These are phyloP conservation scores for Onthophagus taurus DNA, from an alignment of 1,140 invertebrate genomes.

Conservation along the genomic window DNA sequence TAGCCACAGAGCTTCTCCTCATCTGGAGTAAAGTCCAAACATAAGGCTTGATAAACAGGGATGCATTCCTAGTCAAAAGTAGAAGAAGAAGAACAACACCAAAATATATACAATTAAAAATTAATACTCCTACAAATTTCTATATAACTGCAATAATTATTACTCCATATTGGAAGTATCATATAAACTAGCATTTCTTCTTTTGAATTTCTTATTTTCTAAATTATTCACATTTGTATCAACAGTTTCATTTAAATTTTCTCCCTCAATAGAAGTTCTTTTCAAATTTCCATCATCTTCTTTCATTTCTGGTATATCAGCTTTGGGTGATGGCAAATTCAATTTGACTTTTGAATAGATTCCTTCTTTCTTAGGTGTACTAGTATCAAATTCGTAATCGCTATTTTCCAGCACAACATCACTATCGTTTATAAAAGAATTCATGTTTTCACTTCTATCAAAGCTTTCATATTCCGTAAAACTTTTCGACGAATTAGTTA, in stretches of 20 bases:
- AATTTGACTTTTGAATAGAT: conserved; percentile 12
- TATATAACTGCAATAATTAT: background rate
- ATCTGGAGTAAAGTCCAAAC: too few species aligned
- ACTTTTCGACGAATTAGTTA: conserved; percentile 27
- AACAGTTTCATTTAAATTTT: conserved; percentile 2
- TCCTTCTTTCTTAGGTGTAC: background rate
- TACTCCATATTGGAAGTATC: conserved; percentile 5
- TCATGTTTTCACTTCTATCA: conserved; percentile 1
- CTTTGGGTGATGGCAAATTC: conserved; percentile 8
- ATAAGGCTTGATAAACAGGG: too few species aligned
- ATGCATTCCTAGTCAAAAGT: too few species aligned
- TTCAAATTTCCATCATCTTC: background rate
- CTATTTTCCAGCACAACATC: conserved; percentile 2
- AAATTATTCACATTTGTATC: background rate
- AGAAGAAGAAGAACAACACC: too few species aligned
- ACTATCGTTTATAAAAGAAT: conserved; percentile 9
- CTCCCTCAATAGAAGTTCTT: background rate
- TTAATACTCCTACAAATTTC: background rate
- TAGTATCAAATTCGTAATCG: conserved; percentile 5
- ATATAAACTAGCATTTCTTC: conserved; percentile 25
- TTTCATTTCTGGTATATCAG: background rate
- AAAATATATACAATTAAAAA: too few species aligned
- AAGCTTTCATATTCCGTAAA: conserved; percentile 4
- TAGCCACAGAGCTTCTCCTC: too few species aligned
- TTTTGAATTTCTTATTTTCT: conserved; percentile 23